Evolutionary conservation across 2,797 vertebrate genomes (phyloP), one percentile per base, ranked within the genome.

Genomic region (Trachurus trachurus): DNA sequence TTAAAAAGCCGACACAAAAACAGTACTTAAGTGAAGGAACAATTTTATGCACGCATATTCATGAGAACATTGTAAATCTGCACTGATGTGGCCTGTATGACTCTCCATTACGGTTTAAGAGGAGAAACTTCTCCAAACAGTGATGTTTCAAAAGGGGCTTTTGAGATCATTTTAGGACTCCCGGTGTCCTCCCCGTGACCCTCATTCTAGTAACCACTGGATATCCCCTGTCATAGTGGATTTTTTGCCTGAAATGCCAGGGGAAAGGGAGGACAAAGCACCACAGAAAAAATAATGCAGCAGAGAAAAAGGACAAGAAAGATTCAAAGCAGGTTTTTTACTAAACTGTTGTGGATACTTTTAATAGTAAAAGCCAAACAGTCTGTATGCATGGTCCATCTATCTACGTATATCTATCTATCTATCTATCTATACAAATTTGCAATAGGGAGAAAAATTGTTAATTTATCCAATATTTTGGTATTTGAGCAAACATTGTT

Each of bases 51-150:
- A 64, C 15, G 64, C 61, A 79, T 92, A 90, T 82, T 91, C 73
- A 90, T 85, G 80, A 87, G 70, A 64, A 72, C 80, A 63, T 72
- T 86, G 80, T 60, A 87, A 82, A 89, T 89, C 71, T 87, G 76
- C 79, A 93, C 78, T 78, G 85, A 92, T 68, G 73, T 67, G 59
- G 60, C 45, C 66, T 54, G 4, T 37, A 34, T 61, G 85, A 77
- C 75, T 69, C 37, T 56, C 47, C 76, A 74, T 78, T 78, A 37
- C 63, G 83, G 81, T 80, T 37, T 26, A 75, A 71, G 74, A 87
- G 21, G 54, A 50, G 62, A 68, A 80, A 76, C 60, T 84, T 73
- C 60, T 82, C 65, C 67, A 78, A 80, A 87, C 70, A 71, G 17
- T 49, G 31, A 52, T 68, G 62, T 53, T 78, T 72, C 42, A 76